Base-by-base conservation (phyloP, 2,888 invertebrate genomes). In the Hirtodrosophila histrioides region DNA sequence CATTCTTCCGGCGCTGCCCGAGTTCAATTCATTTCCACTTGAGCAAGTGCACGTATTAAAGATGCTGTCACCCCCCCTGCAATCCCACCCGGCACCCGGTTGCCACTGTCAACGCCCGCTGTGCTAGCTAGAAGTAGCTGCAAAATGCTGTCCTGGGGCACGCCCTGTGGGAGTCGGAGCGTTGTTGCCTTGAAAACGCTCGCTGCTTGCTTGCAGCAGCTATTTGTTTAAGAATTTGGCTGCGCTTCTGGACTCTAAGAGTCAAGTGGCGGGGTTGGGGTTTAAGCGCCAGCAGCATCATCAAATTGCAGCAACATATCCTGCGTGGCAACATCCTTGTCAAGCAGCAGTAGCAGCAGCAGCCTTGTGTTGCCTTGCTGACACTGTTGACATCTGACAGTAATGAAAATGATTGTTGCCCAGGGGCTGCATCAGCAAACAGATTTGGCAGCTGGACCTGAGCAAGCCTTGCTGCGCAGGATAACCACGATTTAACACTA, bases 21-120 rank as follows among this genome's bases (percentile, higher is more conserved):
- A 82, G 89, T 89, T 89, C 90, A 85, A 89, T 88, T 86, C 80
- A 88, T 89, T 89, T 89, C 86, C 89, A 89, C 89, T 89, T 87
- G 85, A 89, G 79, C 83, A 88, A 87, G 73, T 87, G 88, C 87
- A 86, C 78, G 84, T 84, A 81, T 80, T 78, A 75, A 74, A 75
- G 86, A 73, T 67, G 53, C 40, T 46, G 49, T 12, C 11, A 23
- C 35, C 17, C 10, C 29, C 41, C n/a, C 10, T n/a, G n/a, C 24
- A 12, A n/a, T 10, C 27, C 7, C 43, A 7, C 4, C 37, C 8
- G n/a, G 23, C 0, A 7, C 0, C 0, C 31, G 2, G 2, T n/a
- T 8, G 24, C 3, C 5, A 2, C 17, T 27, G 27, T 31, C 29
- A 11, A 7, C 11, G 9, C 39, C 33, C 24, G 44, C 24, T 12